A percentile compares a stretch with the other conserved stretches of the same genome.
Evolutionary conservation across 2,113 vertebrate genomes (phyloP).

Genomic region (Mus musculus): DNA sequence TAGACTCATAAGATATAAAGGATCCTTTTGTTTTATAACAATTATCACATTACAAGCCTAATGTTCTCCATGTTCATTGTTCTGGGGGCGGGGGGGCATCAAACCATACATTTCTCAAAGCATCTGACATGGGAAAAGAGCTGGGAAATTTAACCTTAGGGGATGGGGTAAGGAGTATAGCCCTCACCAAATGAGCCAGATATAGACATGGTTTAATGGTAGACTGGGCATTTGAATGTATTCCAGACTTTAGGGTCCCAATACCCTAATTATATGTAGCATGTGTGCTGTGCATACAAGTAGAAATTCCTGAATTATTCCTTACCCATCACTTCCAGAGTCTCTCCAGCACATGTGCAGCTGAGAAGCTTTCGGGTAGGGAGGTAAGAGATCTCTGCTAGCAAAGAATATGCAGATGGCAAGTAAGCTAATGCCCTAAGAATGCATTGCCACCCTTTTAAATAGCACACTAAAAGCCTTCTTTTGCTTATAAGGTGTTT

Average conservation of each 20-base stretch:
- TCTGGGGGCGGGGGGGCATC: neutral
- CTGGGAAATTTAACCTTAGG: too few species aligned
- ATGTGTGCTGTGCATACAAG: neutral
- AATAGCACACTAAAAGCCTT: neutral
- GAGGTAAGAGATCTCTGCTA: neutral
- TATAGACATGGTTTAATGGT: neutral
- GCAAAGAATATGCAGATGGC: neutral
- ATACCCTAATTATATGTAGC: neutral
- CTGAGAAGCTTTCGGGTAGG: neutral
- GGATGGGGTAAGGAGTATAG: accelerated
- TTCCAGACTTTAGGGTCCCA: neutral
- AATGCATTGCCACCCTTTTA: neutral
- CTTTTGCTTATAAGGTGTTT: neutral
- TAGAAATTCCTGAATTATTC: neutral
- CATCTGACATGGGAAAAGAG: neutral
- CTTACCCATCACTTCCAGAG: neutral
- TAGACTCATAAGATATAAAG: neutral
- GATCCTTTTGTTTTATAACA: neutral
- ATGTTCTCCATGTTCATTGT: neutral
- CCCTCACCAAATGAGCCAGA: neutral
- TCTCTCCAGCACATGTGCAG: neutral
- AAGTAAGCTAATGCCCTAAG: neutral
- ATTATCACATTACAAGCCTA: neutral
- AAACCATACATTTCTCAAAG: conserved; percentile 31
- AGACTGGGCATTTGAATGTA: neutral